phyloP scores from a whole-genome alignment of 2,888 invertebrate species.

The Celastrina argiolus region DNA sequence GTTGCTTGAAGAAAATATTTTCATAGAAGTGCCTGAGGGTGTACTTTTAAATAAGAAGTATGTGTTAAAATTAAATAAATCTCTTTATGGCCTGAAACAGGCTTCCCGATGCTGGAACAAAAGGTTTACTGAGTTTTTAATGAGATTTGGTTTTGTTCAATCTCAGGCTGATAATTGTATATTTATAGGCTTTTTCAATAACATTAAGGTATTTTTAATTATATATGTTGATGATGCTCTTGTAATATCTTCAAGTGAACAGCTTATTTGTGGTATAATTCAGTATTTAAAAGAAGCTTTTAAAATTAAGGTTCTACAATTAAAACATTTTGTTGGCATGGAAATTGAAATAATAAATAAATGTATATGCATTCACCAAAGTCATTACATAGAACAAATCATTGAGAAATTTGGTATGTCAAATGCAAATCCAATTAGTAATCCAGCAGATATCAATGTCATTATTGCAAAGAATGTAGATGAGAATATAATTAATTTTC shows the following conservation, averaged over 20 bases:
- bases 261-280: constrained; percentile 28
- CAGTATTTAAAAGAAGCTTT: constrained; percentile 32
- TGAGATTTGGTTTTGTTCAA: constrained; percentile 34
- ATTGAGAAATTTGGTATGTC: constrained; percentile 36
- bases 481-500: constrained; percentile 28
- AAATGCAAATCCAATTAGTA: constrained; percentile 29
- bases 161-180: constrained; percentile 37
- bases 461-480: constrained; percentile 26
- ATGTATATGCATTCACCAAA: constrained; percentile 33
- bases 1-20: constrained; percentile 32
- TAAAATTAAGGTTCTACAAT: constrained; percentile 35
- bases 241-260: constrained; percentile 30
- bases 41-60: neutral
- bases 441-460: constrained; percentile 30
- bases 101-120: constrained; percentile 25
- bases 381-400: constrained; percentile 33
- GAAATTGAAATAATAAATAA: constrained; percentile 31
- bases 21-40: constrained; percentile 34
- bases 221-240: constrained; percentile 41
- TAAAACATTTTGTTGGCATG: constrained; percentile 36
- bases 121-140: constrained; percentile 29
- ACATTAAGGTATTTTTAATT: constrained; percentile 34
- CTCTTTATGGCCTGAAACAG: constrained; percentile 24
- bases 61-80: constrained; percentile 33
- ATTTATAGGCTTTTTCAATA: constrained; percentile 33